phyloP scores from a whole-genome alignment of 2,888 invertebrate species.

The Tyria jacobaeae region DNA sequence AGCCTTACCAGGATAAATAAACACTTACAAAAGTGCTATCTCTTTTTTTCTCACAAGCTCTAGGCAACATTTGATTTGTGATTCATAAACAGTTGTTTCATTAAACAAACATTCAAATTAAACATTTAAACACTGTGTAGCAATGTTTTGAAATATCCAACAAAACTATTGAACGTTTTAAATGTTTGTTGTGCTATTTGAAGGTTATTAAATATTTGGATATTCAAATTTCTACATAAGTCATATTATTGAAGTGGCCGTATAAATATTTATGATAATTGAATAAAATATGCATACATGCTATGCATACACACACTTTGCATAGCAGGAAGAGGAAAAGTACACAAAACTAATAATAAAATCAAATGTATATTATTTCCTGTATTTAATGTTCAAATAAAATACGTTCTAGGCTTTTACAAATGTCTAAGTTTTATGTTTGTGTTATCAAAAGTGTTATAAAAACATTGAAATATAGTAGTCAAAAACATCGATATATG shows the following conservation, averaged over 20 bases:
- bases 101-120: not conserved
- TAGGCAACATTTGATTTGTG: not conserved
- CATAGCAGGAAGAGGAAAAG: not conserved
- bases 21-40: no score
- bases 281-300: not conserved
- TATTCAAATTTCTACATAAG: not conserved
- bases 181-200: not conserved
- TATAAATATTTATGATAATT: not conserved
- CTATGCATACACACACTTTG: not conserved
- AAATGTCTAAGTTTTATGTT: not conserved
- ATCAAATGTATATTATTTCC: not conserved
- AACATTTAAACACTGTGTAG: not conserved
- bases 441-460: no score
- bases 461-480: no score
- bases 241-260: not conserved
- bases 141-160: not conserved
- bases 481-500: no score
- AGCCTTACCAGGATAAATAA: no score
- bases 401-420: not conserved
- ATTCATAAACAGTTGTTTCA: not conserved
- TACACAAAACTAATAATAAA: not conserved
- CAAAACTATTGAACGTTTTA: not conserved
- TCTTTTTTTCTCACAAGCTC: not conserved
- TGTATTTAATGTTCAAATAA: not conserved
- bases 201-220: slow-evolving; percentile 2